Base-by-base conservation (phyloP, 2,113 vertebrate species). In the Tyto alba region DNA sequence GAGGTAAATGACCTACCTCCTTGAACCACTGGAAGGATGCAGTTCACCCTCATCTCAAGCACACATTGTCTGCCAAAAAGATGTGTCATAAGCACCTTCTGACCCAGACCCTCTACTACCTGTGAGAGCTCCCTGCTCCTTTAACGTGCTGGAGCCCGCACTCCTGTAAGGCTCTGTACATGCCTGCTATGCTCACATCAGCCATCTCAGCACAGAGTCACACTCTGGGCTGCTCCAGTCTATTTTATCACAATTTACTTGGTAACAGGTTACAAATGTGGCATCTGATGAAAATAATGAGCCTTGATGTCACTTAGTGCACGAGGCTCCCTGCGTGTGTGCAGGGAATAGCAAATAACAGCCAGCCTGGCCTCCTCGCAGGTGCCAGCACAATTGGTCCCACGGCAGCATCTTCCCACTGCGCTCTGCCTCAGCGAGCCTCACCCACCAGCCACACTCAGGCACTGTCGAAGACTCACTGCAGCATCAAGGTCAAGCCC, bases 281-380 rank as follows among this genome's bases (percentile, higher is more conserved):
- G 98, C 98, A 99, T 98, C 98, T 98, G 98, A 99, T 99, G 98
- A 98, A 98, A 98, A 98, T 99, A 99, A 99, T 98, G 98, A 99
- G 98, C 98, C 98, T 98, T 98, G 98, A 99, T 99, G 98, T 98
- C 98, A 98, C 98, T 98, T 98, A 98, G 98, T 97, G 98, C 98
- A 97, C 93, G 63, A 93, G 80, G 97, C 97, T 96, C 94, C 97
- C 97, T 97, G 93, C 4, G 94, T 96, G 96, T 98, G 98, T 98
- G 97, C 95, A 97, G 96, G 96, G 98, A 99, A 99, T 99, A 98
- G 98, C 96, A 98, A 98, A 98, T 94, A 95, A 96, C 90, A 95
- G 86, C 57, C 90, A 95, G 94, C 27, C 95, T 50, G 57, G 94
- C 27, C 80, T 89, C 76, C 56, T 73, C 74, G 38, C 91, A 72